phyloP scores from a whole-genome alignment of 53 echinoderm and acorn worm genomes.

The Echinometra lucunter region DNA sequence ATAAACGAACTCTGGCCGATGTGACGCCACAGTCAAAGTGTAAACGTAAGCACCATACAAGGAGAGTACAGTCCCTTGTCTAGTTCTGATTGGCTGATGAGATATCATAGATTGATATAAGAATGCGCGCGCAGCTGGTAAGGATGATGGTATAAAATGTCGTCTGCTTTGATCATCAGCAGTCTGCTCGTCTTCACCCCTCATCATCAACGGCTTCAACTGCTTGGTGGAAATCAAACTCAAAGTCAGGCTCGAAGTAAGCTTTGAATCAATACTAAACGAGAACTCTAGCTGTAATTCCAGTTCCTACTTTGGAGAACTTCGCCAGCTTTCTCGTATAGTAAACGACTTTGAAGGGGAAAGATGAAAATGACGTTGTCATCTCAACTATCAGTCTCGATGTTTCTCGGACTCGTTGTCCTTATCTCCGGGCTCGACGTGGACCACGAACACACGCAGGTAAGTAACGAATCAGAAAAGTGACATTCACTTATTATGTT shows the following conservation, averaged over 20 bases:
- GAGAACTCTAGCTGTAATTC: background rate
- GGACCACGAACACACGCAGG: background rate
- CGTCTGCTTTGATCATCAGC: background rate
- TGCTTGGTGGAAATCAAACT: too few species aligned
- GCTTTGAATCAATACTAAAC: background rate
- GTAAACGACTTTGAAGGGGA: background rate
- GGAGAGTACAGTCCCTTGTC: background rate
- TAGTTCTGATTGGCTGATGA: background rate
- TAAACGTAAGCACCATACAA: background rate
- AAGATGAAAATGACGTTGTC: slow-evolving; percentile 30
- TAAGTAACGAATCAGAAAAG: background rate
- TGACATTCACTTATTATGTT: too few species aligned
- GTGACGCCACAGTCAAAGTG: background rate
- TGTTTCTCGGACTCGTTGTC: background rate
- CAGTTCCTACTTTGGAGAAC: background rate
- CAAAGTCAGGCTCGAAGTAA: background rate
- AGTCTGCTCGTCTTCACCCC: background rate
- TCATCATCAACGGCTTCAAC: background rate
- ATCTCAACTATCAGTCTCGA: background rate
- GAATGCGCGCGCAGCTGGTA: slow-evolving; percentile 32
- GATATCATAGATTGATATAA: background rate
- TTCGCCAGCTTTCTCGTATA: background rate
- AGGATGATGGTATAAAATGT: background rate
- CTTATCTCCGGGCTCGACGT: background rate
- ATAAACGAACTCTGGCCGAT: background rate